A percentile compares a stretch with the other conserved stretches of the same genome.
phyloP scores from a whole-genome alignment of 2,113 vertebrate species.

The Chinchilla lanigera region DNA sequence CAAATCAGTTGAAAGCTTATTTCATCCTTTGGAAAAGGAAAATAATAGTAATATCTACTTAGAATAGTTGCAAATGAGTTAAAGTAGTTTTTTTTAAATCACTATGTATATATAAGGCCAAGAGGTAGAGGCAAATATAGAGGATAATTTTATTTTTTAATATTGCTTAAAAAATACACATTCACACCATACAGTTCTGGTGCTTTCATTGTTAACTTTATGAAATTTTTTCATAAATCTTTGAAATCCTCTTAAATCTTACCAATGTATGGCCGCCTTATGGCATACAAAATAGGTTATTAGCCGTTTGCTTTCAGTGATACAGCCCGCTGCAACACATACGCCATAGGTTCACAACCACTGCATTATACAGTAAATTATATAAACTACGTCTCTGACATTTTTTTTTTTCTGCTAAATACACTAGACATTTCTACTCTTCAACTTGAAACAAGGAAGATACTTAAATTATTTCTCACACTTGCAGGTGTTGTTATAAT shows the following conservation, averaged over 20 bases:
- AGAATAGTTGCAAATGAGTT: neutral
- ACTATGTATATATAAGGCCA: neutral
- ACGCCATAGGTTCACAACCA: neutral
- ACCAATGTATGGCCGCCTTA: neutral
- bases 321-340: neutral
- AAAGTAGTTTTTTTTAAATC: neutral
- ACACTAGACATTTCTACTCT: neutral
- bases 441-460: neutral
- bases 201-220: neutral
- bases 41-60: neutral
- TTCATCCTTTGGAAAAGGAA: neutral
- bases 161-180: neutral
- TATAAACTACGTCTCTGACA: neutral
- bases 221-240: neutral
- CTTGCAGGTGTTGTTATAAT: slow-evolving; percentile 97
- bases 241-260: neutral
- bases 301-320: neutral
- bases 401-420: neutral
- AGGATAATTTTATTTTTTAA: neutral
- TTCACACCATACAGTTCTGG: neutral
- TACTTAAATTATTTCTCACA: slow-evolving; percentile 62
- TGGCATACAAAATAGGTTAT: neutral
- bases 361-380: neutral
- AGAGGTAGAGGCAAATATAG: neutral
- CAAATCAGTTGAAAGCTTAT: neutral